Base-by-base conservation (phyloP, 2,797 vertebrate species). In the Hirundo rustica region DNA sequence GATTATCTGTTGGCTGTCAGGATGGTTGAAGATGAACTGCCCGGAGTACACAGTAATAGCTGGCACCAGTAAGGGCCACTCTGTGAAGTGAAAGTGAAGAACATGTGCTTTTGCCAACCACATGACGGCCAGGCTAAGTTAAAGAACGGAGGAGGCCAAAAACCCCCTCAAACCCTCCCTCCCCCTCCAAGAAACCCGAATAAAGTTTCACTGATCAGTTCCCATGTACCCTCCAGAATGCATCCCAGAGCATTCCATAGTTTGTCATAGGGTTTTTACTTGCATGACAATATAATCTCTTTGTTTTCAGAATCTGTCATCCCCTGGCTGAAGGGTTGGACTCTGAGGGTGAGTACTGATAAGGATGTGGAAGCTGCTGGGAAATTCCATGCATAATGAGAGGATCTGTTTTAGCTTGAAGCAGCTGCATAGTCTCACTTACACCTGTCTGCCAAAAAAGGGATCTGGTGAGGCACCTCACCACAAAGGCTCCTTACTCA, bases 301-400 rank as follows among this genome's bases (percentile, higher is more conserved):
- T 79, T 93, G 92, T 83, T 93, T 96, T 89, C 38, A 68, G 38
- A 54, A 62, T 48, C 87, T 94, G 81, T 94, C 91, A 88, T 89
- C 54, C 40, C 87, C 68, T 80, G 57, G n/a, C 50, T 91, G 78
- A 91, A 91, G n/a, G 65, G 23, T 89, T 91, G 85, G 54, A 62
- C 68, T 94, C 75, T 16, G 10, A 54, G 75, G 38, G 50, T 61
- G 40, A 91, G 53, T 62, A 18, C 53, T 92, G 92, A 95, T 95
- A 95, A 95, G 71, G 36, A 50, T 2, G 6, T 68, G 62, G 86
- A 91, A 94, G 44, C 61, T 67, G 17, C 45, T 76, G 73, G 71
- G 84, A 84, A 93, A 94, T 86, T 72, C 89, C 66, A 22, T 30
- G 16, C 16, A 81, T 62, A 72, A 83, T 50, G 53, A 92, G 57